phyloP scores from a whole-genome alignment of 1,140 invertebrate genomes.

The Cyclargus thomasi region DNA sequence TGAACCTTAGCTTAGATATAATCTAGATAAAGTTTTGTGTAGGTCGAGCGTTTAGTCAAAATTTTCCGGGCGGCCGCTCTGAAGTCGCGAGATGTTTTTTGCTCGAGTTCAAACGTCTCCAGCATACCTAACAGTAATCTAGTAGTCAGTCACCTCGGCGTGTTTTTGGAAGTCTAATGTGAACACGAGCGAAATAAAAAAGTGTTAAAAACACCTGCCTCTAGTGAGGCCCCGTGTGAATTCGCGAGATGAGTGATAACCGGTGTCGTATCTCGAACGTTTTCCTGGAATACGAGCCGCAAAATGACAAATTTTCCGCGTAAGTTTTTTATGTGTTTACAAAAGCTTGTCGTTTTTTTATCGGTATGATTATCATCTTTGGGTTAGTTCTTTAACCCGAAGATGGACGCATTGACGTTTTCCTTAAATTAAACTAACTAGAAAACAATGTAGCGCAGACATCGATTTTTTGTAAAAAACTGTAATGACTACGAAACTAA shows the following conservation, averaged over 20 bases:
- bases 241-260: neutral
- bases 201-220: slow-evolving; percentile 32
- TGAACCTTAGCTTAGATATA: slow-evolving; percentile 38
- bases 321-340: neutral
- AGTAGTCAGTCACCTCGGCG: slow-evolving; percentile 35
- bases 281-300: neutral
- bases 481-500: no score
- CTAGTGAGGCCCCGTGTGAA: slow-evolving; percentile 6
- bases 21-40: neutral
- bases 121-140: slow-evolving; percentile 44
- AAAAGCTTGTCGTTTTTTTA: slow-evolving; percentile 1
- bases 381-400: neutral
- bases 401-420: no score
- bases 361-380: neutral
- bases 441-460: no score
- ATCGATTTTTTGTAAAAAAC: no score
- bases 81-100: slow-evolving; percentile 9
- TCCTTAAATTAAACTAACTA: no score
- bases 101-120: slow-evolving; percentile 19
- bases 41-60: slow-evolving; percentile 16
- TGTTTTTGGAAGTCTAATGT: slow-evolving; percentile 44
- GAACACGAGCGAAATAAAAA: slow-evolving; percentile 36
- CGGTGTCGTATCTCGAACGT: neutral
- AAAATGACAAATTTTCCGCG: slow-evolving; percentile 9
- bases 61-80: neutral